Evolutionary conservation across 2,797 vertebrate species (phyloP).

Genomic region (Eulemur rubriventer): DNA sequence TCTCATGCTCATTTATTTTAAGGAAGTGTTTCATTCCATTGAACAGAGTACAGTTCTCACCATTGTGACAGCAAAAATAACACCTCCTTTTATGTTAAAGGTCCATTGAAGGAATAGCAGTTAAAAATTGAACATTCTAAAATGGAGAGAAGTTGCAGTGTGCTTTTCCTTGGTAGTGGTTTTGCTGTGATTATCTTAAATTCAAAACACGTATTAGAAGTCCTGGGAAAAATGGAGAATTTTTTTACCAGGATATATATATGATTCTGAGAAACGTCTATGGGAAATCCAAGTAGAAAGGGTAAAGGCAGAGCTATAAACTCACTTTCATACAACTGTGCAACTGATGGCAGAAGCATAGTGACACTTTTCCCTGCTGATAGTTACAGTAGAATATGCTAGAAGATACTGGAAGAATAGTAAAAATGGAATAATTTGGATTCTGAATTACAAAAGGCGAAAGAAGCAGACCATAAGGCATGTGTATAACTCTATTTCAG

Average conservation of each 20-base stretch:
- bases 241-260: background rate
- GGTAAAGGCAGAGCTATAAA: background rate
- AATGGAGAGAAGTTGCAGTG: background rate
- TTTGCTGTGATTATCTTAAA: background rate
- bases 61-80: slow-evolving; percentile 33
- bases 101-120: background rate
- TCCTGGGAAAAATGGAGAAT: background rate
- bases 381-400: background rate
- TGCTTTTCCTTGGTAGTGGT: background rate
- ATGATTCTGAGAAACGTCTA: background rate
- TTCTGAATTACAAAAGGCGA: background rate
- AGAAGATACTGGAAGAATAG: background rate
- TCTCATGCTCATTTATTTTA: slow-evolving; percentile 19
- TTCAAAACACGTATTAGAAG: background rate
- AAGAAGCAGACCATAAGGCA: background rate
- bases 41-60: slow-evolving; percentile 50
- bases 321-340: background rate
- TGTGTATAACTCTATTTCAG: background rate
- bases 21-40: slow-evolving; percentile 57
- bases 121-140: background rate
- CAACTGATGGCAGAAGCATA: background rate
- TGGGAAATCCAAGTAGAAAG: background rate
- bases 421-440: background rate
- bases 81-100: slow-evolving; percentile 6
- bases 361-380: background rate